phyloP scores from a whole-genome alignment of 2,113 vertebrate genomes.

The Boulengeromyrus knoepffleri region DNA sequence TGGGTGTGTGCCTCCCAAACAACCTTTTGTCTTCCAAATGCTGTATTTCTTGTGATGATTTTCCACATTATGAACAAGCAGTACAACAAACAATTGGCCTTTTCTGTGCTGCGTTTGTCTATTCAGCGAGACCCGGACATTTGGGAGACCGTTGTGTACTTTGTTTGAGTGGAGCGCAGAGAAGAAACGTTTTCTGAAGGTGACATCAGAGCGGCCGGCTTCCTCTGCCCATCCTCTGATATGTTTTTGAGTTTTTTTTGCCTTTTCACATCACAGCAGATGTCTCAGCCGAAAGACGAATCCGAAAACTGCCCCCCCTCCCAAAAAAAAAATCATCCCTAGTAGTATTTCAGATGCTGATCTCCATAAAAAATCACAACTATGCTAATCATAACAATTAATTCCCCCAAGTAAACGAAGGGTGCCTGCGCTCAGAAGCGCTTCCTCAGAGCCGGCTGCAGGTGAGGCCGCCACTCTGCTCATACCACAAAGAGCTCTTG shows the following conservation, averaged over 20 bases:
- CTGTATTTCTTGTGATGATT: conserved; percentile 74
- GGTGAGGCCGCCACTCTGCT: conserved; percentile 13
- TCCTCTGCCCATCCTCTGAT: background rate
- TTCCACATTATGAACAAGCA: conserved; percentile 62
- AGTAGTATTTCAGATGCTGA: background rate
- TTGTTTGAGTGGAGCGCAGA: background rate
- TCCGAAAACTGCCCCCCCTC: background rate
- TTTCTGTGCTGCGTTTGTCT: conserved; percentile 30
- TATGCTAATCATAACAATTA: background rate
- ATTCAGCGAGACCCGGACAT: background rate
- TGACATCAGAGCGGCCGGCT: conserved; percentile 7
- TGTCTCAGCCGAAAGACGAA: background rate
- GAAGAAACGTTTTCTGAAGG: conserved; percentile 4
- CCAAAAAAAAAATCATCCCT: background rate
- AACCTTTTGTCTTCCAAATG: conserved; percentile 49
- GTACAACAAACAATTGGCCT: conserved; percentile 29
- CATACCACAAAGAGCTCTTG: conserved; percentile 8
- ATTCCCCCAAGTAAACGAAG: conserved; percentile 14
- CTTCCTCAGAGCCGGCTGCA: conserved; percentile 2
- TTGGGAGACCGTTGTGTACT: background rate
- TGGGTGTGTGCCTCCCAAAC: conserved; percentile 62
- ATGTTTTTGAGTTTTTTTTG: background rate
- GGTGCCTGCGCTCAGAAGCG: background rate
- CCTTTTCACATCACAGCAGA: background rate
- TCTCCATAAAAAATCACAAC: conserved; percentile 2